A percentile compares a stretch with the other conserved stretches of the same genome.
Conservation (phyloP, 2,113 vertebrate genomes). For the Nesogale talazaci region DNA sequence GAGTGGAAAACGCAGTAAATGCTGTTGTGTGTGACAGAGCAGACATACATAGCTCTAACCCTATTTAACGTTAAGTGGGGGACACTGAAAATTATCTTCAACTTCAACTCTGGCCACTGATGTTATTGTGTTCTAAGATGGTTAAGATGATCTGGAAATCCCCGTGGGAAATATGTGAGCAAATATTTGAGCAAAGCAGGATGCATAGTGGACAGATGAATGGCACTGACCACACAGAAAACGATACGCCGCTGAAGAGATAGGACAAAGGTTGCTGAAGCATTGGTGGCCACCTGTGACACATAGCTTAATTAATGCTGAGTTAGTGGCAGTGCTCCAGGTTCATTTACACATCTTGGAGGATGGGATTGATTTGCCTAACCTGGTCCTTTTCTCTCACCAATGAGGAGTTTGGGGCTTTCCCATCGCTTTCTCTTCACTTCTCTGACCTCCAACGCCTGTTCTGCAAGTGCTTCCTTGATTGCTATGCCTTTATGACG, state of each 20-base stretch:
- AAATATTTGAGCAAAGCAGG: too few relatives aligned
- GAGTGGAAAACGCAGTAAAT: neutral
- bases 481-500: neutral
- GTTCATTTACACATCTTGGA: fast-evolving
- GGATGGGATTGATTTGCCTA: neutral
- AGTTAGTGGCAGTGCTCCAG: fast-evolving
- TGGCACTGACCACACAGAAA: neutral
- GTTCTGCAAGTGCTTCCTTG: neutral
- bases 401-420: neutral
- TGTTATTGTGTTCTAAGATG: neutral
- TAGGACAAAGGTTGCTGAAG: fast-evolving
- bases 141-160: neutral
- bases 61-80: neutral
- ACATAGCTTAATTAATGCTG: too few relatives aligned
- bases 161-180: neutral
- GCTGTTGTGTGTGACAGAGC: neutral
- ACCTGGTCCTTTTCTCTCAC: neutral
- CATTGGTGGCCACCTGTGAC: fast-evolving
- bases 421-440: neutral
- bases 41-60: neutral
- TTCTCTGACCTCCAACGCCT: neutral
- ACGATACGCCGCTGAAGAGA: fast-evolving
- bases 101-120: neutral
- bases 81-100: neutral
- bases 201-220: neutral